Conservation (phyloP, 2,888 invertebrate genomes). For the Dasypogon diadema region DNA sequence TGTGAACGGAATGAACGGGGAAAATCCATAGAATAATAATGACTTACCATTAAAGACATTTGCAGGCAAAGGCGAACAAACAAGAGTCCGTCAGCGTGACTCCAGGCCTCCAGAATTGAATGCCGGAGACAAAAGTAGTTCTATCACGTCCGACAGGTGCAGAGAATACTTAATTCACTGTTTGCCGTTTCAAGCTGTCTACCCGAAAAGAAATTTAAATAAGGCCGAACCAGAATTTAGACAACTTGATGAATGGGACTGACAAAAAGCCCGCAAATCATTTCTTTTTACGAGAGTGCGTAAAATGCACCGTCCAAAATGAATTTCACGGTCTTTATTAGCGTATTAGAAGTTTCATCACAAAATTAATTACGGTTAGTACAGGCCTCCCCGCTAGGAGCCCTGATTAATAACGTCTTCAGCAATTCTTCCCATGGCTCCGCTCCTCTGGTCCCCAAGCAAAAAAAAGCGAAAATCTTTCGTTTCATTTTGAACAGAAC, state of each 20-base stretch:
- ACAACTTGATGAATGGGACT: conserved; percentile 33
- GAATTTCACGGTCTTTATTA: conserved; percentile 50
- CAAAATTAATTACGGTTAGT: conserved; percentile 44
- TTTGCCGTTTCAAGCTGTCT: conserved; percentile 9
- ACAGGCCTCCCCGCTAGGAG: conserved; percentile 31
- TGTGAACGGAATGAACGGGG: not conserved
- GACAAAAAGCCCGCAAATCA: conserved; percentile 37
- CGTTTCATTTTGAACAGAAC: not conserved
- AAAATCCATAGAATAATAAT: conserved; percentile 3
- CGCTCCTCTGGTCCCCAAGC: not conserved
- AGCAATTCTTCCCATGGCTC: conserved; percentile 8
- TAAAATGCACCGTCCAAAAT: conserved; percentile 45
- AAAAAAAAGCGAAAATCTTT: not conserved
- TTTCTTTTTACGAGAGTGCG: conserved; percentile 25
- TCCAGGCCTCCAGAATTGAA: not conserved
- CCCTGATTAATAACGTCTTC: conserved; percentile 47
- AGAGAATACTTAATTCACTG: conserved; percentile 11
- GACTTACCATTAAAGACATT: conserved; percentile 3
- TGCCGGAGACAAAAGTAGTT: not conserved
- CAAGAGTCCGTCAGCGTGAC: not conserved
- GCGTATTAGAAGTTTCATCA: conserved; percentile 49
- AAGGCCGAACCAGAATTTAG: not conserved
- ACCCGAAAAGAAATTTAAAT: conserved; percentile 30
- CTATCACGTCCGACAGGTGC: conserved; percentile 11
- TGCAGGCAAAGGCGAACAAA: not conserved